Percentiles rank a stretch among this genome's conserved stretches.
These are phyloP conservation scores for Pandemis heparana DNA, from an alignment of 2,888 invertebrate genomes.

Conservation along the genomic window DNA sequence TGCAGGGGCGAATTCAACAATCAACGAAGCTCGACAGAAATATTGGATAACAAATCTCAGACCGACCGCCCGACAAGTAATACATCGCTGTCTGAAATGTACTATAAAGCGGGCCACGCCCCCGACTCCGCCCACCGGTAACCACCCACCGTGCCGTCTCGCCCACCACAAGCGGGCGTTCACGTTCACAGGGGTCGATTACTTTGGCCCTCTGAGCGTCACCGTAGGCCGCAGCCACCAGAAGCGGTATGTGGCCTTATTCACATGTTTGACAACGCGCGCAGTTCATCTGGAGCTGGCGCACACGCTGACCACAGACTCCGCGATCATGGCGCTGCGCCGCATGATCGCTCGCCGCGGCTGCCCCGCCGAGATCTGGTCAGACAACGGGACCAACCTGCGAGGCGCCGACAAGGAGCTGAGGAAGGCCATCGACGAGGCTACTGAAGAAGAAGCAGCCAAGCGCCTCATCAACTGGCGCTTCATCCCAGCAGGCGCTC, in stretches of 20 bases:
- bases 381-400: slow-evolving; percentile 36
- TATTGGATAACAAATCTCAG: background rate
- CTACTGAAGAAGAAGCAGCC: too few relatives aligned
- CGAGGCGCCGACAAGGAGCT: slow-evolving; percentile 25
- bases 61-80: too few relatives aligned
- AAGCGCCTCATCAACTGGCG: too few relatives aligned
- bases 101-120: slow-evolving; percentile 14
- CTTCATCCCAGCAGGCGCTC: too few relatives aligned
- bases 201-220: slow-evolving; percentile 44
- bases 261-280: slow-evolving; percentile 40
- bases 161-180: slow-evolving; percentile 42
- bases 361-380: too few relatives aligned
- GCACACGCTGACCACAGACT: slow-evolving; percentile 11
- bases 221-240: slow-evolving; percentile 40
- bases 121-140: slow-evolving; percentile 26
- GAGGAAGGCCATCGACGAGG: too few relatives aligned
- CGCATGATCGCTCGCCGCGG: slow-evolving; percentile 40
- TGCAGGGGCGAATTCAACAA: background rate
- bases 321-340: slow-evolving; percentile 33
- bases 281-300: slow-evolving; percentile 42
- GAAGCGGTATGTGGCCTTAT: slow-evolving; percentile 44
- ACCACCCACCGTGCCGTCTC: slow-evolving; percentile 32
- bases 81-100: slow-evolving; percentile 19
- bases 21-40: background rate
- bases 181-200: slow-evolving; percentile 44